Evolutionary conservation across 2,797 vertebrate genomes (phyloP).

Genomic region (Meda fulgida): DNA sequence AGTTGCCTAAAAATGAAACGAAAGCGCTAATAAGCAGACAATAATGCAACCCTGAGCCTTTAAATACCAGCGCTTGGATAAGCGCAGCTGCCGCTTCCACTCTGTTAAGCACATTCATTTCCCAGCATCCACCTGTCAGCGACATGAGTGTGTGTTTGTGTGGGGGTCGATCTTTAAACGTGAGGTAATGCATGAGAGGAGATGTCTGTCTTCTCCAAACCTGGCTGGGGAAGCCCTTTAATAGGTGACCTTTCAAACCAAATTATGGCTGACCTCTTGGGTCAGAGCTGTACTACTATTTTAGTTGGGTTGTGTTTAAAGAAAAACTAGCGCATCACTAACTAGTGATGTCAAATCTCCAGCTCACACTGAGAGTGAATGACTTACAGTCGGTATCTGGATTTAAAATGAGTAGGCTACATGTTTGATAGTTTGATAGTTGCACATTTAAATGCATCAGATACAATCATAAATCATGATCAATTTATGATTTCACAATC

Average conservation of each 20-base stretch:
- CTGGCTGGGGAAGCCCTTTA: constrained; percentile 23
- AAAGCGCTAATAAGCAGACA: neutral
- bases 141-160: constrained; percentile 4
- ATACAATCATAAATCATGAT: neutral
- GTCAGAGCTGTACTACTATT: constrained; percentile 6
- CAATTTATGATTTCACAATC: too few species aligned
- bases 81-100: constrained; percentile 40
- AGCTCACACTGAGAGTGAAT: neutral
- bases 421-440: neutral
- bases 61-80: constrained; percentile 19
- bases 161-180: constrained; percentile 65
- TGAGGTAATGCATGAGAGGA: constrained; percentile 71
- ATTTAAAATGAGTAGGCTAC: too few species aligned
- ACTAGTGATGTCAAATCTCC: neutral
- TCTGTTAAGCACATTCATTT: constrained; percentile 45
- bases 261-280: constrained; percentile 7
- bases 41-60: constrained; percentile 18
- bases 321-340: neutral
- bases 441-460: neutral
- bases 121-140: constrained; percentile 49
- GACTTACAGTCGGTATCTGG: neutral
- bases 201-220: constrained; percentile 61
- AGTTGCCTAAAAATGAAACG: neutral
- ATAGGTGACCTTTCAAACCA: constrained; percentile 35
- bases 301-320: constrained; percentile 7